phyloP scores from a whole-genome alignment of 2,797 vertebrate species.

The Atherinosoma microstoma region DNA sequence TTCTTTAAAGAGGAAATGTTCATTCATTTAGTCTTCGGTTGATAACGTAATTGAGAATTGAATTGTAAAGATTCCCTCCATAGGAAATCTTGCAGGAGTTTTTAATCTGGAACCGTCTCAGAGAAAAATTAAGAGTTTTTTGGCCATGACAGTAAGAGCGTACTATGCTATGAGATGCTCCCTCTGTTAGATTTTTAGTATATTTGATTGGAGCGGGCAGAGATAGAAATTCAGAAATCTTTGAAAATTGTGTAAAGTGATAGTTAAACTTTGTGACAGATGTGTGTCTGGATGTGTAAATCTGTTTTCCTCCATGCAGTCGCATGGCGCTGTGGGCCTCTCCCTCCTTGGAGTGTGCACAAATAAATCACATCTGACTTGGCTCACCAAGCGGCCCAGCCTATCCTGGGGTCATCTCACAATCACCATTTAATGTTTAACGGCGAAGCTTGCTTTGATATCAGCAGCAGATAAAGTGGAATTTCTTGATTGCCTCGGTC shows the following conservation, averaged over 20 bases:
- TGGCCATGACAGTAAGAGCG: not conserved
- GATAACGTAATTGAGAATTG: not conserved
- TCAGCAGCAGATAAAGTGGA: conserved; percentile 68
- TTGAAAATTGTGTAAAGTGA: conserved; percentile 41
- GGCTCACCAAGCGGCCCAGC: conserved; percentile 5
- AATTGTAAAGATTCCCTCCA: not conserved
- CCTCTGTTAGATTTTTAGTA: not conserved
- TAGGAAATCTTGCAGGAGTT: not conserved
- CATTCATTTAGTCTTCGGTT: not conserved
- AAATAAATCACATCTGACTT: conserved; percentile 57
- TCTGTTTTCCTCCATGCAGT: conserved; percentile 47
- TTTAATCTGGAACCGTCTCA: conserved; percentile 7
- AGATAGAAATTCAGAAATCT: conserved; percentile 10
- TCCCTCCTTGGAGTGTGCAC: not conserved
- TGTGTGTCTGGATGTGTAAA: conserved; percentile 39
- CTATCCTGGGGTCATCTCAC: conserved; percentile 66
- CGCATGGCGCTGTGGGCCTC: conserved; percentile 17
- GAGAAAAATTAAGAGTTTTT: not conserved
- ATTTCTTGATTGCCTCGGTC: conserved; percentile 71
- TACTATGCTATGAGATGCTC: not conserved
- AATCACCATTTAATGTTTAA: conserved; percentile 71
- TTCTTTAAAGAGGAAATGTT: not conserved
- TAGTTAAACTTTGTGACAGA: conserved; percentile 21
- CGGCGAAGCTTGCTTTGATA: conserved; percentile 63
- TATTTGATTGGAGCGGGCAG: not conserved